Conservation (phyloP, 2,113 vertebrate species). For the Dicentrarchus labrax region DNA sequence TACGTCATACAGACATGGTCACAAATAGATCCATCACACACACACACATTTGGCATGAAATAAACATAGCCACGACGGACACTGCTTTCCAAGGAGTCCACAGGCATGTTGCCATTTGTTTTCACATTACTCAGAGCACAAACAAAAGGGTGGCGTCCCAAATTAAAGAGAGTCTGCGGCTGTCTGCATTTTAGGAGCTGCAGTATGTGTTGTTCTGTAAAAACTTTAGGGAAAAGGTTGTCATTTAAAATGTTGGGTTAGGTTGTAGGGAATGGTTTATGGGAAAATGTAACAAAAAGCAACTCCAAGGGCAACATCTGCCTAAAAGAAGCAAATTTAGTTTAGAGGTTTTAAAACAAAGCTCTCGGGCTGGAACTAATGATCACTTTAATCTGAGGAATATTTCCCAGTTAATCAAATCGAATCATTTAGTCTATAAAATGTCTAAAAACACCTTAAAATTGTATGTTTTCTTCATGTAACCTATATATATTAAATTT, state of each 20-base stretch:
- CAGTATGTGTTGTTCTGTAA: conserved; percentile 8
- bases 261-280: not conserved
- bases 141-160: conserved; percentile 28
- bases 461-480: no score
- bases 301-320: not conserved
- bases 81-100: conserved; percentile 16
- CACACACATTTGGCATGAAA: conserved; percentile 19
- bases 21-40: conserved; percentile 32
- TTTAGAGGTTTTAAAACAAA: not conserved
- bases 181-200: conserved; percentile 33
- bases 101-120: conserved; percentile 26
- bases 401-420: no score
- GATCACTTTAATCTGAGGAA: not conserved
- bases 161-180: conserved; percentile 34
- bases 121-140: conserved; percentile 36
- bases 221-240: not conserved
- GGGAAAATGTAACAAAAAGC: not conserved
- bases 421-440: no score
- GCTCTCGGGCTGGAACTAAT: not conserved
- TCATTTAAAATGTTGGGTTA: conserved; percentile 16
- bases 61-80: not conserved
- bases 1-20: conserved; percentile 45
- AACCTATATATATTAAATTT: not conserved
- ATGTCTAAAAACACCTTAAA: no score
- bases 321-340: not conserved